Conservation (phyloP, 37 sponge, comb jelly and placozoan species). For the Theonella swinhoei region DNA sequence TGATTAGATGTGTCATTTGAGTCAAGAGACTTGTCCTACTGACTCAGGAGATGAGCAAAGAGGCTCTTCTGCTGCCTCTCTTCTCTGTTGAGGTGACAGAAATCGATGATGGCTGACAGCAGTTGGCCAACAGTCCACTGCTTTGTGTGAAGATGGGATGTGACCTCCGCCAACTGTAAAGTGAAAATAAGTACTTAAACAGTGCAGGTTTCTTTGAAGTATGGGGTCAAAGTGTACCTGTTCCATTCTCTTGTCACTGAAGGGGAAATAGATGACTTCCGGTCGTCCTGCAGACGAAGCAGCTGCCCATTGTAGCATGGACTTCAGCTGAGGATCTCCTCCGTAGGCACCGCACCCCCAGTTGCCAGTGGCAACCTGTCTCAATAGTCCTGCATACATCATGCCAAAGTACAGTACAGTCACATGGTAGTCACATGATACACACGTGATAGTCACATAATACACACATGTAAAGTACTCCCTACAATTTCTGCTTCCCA, state of each 20-base stretch:
- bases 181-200: not conserved
- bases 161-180: slow-evolving; percentile 15
- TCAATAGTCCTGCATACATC: slow-evolving; percentile 25
- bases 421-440: too few relatives aligned
- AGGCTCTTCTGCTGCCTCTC: not conserved
- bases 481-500: not conserved
- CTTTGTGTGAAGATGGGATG: not conserved
- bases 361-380: slow-evolving; percentile 88
- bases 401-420: too few relatives aligned
- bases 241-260: slow-evolving; percentile 27
- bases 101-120: slow-evolving; percentile 18
- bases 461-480: too few relatives aligned
- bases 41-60: not conserved
- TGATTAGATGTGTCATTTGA: too few relatives aligned
- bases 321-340: slow-evolving; percentile 80
- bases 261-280: slow-evolving; percentile 70
- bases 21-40: too few relatives aligned
- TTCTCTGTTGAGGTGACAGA: not conserved
- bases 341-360: slow-evolving; percentile 75
- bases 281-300: slow-evolving; percentile 72
- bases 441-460: too few relatives aligned
- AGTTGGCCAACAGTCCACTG: slow-evolving; percentile 25
- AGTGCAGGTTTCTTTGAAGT: not conserved
- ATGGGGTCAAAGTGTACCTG: slow-evolving; percentile 36
- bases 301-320: slow-evolving; percentile 82